These are phyloP conservation scores for Rapana venosa DNA, from an alignment of 2,888 invertebrate species.

Conservation along the genomic window DNA sequence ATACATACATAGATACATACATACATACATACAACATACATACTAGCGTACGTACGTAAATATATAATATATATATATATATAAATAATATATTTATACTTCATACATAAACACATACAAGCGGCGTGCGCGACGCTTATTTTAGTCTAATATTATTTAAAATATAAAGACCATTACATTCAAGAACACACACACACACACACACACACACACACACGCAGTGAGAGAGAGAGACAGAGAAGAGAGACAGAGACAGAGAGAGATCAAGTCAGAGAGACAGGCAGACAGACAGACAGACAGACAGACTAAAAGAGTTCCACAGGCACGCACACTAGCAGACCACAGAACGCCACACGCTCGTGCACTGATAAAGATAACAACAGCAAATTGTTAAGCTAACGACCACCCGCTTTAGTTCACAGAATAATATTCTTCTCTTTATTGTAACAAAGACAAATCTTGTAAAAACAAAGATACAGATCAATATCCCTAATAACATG, in stretches of 20 bases:
- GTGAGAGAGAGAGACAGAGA: too few species aligned
- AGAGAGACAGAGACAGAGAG: too few species aligned
- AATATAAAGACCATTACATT: too few species aligned
- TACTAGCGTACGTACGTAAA: background rate
- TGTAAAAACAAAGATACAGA: background rate
- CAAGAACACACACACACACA: too few species aligned
- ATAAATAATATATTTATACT: background rate
- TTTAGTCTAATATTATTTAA: too few species aligned
- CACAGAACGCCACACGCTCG: background rate
- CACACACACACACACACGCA: too few species aligned
- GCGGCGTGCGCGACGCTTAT: too few species aligned
- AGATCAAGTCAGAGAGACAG: background rate
- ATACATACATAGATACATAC: background rate
- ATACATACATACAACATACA: background rate
- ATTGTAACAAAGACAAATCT: too few species aligned
- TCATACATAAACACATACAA: background rate
- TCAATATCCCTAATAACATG: background rate
- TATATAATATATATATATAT: too few species aligned
- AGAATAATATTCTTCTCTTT: too few species aligned
- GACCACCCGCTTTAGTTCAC: background rate
- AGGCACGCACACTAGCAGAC: background rate
- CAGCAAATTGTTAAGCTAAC: background rate
- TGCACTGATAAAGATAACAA: background rate
- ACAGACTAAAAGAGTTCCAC: background rate
- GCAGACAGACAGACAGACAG: constrained; percentile 10